A percentile compares a stretch with the other conserved stretches of the same genome.
Evolutionary conservation across 2,888 invertebrate genomes (phyloP).

Genomic region (Phyto melanocephala): DNA sequence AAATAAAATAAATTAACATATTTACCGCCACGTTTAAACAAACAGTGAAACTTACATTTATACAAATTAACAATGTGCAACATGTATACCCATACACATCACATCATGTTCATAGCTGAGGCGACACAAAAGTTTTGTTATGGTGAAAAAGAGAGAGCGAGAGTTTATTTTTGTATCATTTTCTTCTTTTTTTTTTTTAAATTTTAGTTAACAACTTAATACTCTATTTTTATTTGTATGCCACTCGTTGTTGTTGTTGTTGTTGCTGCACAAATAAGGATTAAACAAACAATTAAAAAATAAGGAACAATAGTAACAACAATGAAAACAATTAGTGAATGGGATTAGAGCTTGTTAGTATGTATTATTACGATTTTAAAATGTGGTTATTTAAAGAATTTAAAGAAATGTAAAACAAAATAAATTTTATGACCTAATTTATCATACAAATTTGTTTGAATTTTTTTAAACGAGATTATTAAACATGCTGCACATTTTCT

Average conservation of each 20-base stretch:
- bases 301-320: slow-evolving; percentile 7
- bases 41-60: background rate
- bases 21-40: slow-evolving; percentile 7
- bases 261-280: slow-evolving; percentile 73
- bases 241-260: slow-evolving; percentile 5
- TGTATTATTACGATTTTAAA: background rate
- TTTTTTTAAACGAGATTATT: too few relatives aligned
- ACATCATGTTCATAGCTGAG: background rate
- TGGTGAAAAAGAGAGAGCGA: background rate
- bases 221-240: slow-evolving; percentile 52
- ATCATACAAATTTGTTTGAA: too few relatives aligned
- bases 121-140: slow-evolving; percentile 7
- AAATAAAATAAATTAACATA: slow-evolving; percentile 72
- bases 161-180: slow-evolving; percentile 35
- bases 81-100: slow-evolving; percentile 28
- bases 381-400: too few relatives aligned
- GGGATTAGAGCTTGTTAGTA: background rate
- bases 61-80: slow-evolving; percentile 64
- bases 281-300: slow-evolving; percentile 63
- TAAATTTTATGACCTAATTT: too few relatives aligned
- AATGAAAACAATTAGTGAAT: slow-evolving; percentile 45
- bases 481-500: too few relatives aligned
- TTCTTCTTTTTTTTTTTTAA: background rate
- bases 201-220: slow-evolving; percentile 66
- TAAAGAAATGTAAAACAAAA: too few relatives aligned